phyloP scores from a whole-genome alignment of 2,113 vertebrate genomes.

The Channa argus region DNA sequence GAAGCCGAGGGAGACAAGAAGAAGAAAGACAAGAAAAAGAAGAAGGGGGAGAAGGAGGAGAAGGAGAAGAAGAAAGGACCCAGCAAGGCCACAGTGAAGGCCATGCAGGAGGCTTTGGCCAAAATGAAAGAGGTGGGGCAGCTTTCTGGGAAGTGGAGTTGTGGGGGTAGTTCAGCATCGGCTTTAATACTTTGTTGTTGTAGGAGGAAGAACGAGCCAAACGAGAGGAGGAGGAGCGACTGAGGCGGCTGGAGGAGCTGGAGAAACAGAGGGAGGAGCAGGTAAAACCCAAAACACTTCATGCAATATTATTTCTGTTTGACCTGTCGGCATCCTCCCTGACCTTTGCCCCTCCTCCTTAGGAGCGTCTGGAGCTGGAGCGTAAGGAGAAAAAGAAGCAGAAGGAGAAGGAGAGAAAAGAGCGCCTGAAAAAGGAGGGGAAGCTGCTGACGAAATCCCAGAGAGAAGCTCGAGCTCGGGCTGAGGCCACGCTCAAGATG shows the following conservation, averaged over 20 bases:
- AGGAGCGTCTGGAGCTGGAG: slow-evolving; percentile 97
- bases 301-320: neutral
- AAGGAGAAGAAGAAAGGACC: slow-evolving; percentile 98
- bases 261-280: slow-evolving; percentile 93
- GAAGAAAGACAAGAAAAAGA: slow-evolving; percentile 98
- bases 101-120: slow-evolving; percentile 97
- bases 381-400: slow-evolving; percentile 96
- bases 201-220: slow-evolving; percentile 92
- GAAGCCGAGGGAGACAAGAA: slow-evolving; percentile 94
- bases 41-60: slow-evolving; percentile 89
- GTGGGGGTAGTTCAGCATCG: accelerated
- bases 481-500: slow-evolving; percentile 90
- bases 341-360: slow-evolving; percentile 2
- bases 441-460: slow-evolving; percentile 95
- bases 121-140: slow-evolving; percentile 89
- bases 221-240: slow-evolving; percentile 91
- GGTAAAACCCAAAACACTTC: slow-evolving; percentile 74
- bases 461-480: slow-evolving; percentile 92
- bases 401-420: slow-evolving; percentile 98
- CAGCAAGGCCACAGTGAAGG: slow-evolving; percentile 96
- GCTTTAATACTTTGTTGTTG: neutral
- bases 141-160: slow-evolving; percentile 37
- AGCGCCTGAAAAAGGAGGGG: slow-evolving; percentile 97
- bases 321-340: neutral
- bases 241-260: slow-evolving; percentile 89